Evolutionary conservation across 2,797 vertebrate genomes (phyloP), one percentile per base, ranked within the genome.

Genomic region (Varecia variegata): DNA sequence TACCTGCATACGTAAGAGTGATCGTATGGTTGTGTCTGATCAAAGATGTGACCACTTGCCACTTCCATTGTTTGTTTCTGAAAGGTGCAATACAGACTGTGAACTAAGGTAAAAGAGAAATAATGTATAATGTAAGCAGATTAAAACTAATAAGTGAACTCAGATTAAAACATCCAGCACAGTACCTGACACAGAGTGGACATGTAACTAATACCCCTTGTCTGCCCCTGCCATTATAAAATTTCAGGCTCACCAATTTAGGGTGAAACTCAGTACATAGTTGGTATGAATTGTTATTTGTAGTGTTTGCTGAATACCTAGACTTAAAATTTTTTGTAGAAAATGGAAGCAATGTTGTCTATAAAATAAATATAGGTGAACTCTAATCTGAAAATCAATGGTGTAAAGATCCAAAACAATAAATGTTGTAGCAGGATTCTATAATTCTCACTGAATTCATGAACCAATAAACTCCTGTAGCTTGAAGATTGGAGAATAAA

Each of bases 81-180:
- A 99, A 98, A 98, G 98, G 45, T 99, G 99, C 98, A 99, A 99
- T 96, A 97, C 97, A 7, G 99, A 99, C 87, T 99, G 99, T 98
- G 99, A 99, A 98, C 98, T 99, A 98, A 99, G 99, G 99, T 99
- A 98, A 98, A 96, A 89, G 80, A 50, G 14, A 76, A 40, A 50
- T 62, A 38, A 15, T n/a, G 0, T 18, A 0, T 21, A 35, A 25
- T 35, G 27, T 81, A 35, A 50, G 2, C 23, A 23, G 14, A 18
- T 40, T 81, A 30, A 71, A 83, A 6, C 50, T 40, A 52, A 4
- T 47, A 56, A 40, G 20, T 35, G 35, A 73, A 30, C 38, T 79
- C 45, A 84, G 7, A 45, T 38, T 32, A 32, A 70, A 67, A 38
- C 25, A 32, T 68, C 70, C 35, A n/a, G 30, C n/a, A 13, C 9